phyloP scores from a whole-genome alignment of 1,140 invertebrate genomes.

The Colletes gigas region DNA sequence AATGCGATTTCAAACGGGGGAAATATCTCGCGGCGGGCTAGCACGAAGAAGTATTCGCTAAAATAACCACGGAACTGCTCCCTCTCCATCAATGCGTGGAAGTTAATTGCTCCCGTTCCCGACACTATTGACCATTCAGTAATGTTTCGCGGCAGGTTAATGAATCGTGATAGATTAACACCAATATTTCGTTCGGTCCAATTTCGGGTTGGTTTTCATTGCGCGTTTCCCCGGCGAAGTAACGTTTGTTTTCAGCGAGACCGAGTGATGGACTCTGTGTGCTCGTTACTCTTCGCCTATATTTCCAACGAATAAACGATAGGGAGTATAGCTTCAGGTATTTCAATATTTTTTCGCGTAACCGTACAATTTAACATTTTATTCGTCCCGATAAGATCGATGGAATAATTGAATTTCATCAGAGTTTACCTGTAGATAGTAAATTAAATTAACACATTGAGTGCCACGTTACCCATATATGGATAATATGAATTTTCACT shows the following conservation, averaged over 20 bases:
- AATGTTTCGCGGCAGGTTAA: constrained; percentile 34
- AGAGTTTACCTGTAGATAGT: too few species aligned
- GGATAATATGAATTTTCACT: too few species aligned
- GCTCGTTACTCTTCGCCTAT: not conserved
- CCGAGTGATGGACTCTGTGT: not conserved
- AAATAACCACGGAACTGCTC: constrained; percentile 19
- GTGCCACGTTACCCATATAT: too few species aligned
- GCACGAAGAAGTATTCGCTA: constrained; percentile 12
- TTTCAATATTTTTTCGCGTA: not conserved
- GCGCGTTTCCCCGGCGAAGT: not conserved
- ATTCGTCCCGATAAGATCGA: too few species aligned
- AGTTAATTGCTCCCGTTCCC: constrained; percentile 27
- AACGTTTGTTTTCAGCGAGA: constrained; percentile 20
- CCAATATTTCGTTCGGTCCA: constrained; percentile 38
- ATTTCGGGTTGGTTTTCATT: constrained; percentile 16
- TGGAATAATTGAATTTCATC: too few species aligned
- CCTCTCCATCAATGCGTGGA: constrained; percentile 22
- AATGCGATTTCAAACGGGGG: constrained; percentile 1
- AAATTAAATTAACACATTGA: too few species aligned
- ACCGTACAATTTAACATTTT: too few species aligned
- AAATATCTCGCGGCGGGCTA: not conserved
- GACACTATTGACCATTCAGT: constrained; percentile 18
- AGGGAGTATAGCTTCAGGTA: not conserved
- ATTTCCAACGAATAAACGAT: not conserved
- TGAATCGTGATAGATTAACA: constrained; percentile 42